A percentile compares a stretch with the other conserved stretches of the same genome.
Evolutionary conservation across 2,888 invertebrate species (phyloP).

Genomic region (Hirtodrosophila histrioides): DNA sequence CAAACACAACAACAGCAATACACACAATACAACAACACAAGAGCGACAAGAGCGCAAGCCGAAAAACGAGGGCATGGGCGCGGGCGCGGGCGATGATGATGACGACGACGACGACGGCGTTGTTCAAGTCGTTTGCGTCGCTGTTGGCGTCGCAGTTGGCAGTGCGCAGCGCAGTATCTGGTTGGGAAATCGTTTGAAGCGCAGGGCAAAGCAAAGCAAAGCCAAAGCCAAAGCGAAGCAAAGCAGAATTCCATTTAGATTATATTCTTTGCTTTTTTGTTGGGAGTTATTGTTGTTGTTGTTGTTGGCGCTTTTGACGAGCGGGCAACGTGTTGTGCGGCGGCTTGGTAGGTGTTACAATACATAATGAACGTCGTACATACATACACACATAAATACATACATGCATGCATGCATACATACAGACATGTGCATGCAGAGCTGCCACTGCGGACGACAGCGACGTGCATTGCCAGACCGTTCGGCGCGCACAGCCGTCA

Average conservation of each 20-base stretch:
- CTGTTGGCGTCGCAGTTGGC: conserved; percentile 49
- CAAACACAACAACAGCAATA: conserved; percentile 40
- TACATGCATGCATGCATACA: conserved; percentile 1
- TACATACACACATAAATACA: conserved; percentile 28
- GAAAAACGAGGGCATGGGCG: conserved; percentile 49
- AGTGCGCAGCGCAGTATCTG: conserved; percentile 49
- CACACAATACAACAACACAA: conserved; percentile 10
- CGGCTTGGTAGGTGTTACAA: conserved; percentile 72
- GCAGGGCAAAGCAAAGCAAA: conserved; percentile 30
- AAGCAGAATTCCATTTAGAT: conserved; percentile 76
- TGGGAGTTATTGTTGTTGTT: conserved; percentile 34
- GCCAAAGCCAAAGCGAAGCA: conserved; percentile 44
- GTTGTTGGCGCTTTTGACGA: conserved; percentile 62
- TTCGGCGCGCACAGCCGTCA: conserved; percentile 65
- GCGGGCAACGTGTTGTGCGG: conserved; percentile 55
- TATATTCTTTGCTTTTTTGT: conserved; percentile 55
- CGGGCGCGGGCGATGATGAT: conserved; percentile 26
- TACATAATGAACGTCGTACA: conserved; percentile 61
- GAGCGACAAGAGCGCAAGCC: conserved; percentile 43
- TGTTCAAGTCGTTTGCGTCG: conserved; percentile 58
- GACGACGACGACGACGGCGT: conserved; percentile 27
- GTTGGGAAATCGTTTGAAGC: conserved; percentile 63
- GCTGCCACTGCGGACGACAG: conserved; percentile 32
- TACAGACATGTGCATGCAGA: conserved; percentile 33
- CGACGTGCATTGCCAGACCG: conserved; percentile 67